Evolutionary conservation across 2,797 vertebrate species (phyloP), one percentile per base, ranked within the genome.

Genomic region (Somateria mollissima): DNA sequence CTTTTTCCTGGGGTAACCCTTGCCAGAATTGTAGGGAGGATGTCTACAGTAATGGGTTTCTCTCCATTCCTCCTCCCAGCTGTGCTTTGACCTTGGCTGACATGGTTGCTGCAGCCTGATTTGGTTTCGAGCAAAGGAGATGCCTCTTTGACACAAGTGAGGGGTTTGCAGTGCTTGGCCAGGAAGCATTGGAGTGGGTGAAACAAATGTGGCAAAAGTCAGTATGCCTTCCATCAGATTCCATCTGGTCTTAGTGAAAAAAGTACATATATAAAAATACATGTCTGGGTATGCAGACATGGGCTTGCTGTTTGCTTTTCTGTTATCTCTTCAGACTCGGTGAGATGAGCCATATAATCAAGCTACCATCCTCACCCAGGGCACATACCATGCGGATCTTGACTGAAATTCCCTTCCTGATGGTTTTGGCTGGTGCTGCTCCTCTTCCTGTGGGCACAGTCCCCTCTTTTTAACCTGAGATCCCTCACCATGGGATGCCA

Each of bases 211-310:
- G 13, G 11, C 11, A 69, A 74, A 72, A 51, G 20, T 12, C 67
- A 36, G 21, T 13, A 58, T 24, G 32, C 22, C 6, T 88, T 41
- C 39, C 62, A 53, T 13, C 1, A 0, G 0, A 36, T 72, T 25
- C 28, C 45, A 49, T 28, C 37, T 19, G 14, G 49, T 78, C 36
- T 62, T 22, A 2, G 1, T 57, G 24, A 83, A 41, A 36, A 47
- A 88, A 89, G 13, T 6, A 8, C 7, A 12, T 4, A 5, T 3
- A 13, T 51, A 71, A 70, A 64, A 90, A 36, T 34, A 14, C 2
- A 0, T 3, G 34, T 11, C 0, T 89, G 82, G 60, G 8, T 60
- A 21, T 15, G 32, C 41, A 30, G 9, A 13, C 5, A 1, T 3
- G 11, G 19, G 10, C 16, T 32, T 49, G 19, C 8, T 85, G 4